Evolutionary conservation across 2,113 vertebrate genomes (phyloP), one percentile per base, ranked within the genome.

Genomic region (Columba janthina): DNA sequence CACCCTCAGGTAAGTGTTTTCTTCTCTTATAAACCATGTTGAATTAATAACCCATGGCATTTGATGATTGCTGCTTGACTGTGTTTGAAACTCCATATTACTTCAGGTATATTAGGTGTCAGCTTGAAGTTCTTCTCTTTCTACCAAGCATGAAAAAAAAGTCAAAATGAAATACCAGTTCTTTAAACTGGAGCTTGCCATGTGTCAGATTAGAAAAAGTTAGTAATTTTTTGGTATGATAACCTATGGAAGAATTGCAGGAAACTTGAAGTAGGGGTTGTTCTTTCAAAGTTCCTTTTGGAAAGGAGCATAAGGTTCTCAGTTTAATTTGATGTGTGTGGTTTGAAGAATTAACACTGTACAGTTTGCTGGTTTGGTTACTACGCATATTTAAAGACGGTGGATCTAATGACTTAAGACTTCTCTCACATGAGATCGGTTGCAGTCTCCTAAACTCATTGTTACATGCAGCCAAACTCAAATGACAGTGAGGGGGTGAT

Each of bases 1-100:
- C 93, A 99, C 97, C 79, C 98, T 99, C 79, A 99, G 99, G 99
- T 99, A 95, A 98, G 98, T 96, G 15, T 75, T 94, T 96, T 34
- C 25, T 36, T 92, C 64, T 53, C 3, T 16, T 62, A 11, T 34
- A 84, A 89, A 28, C 29, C 21, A 5, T 3, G 44, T 56, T 21
- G 40, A 73, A 40, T 60, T 34, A 61, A 62, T 61, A 84, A 84
- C 6, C 20, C 2, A 0, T 31, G 40, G 8, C 38, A 57, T 80
- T 62, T 76, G 19, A 10, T 67, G 81, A 67, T 34, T 78, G 36
- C 40, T 76, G 19, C 38, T 56, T 84, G 20, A 44, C 34, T 90
- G 34, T 67, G 25, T 64, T 65, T 71, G 44, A 72, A 94, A 70
- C 54, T 66, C 15, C 8, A 0, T 54, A 44, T 88, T 90, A 54